These are phyloP conservation scores for Drosophila peninsularis DNA, from an alignment of 2,888 invertebrate species.

Conservation along the genomic window DNA sequence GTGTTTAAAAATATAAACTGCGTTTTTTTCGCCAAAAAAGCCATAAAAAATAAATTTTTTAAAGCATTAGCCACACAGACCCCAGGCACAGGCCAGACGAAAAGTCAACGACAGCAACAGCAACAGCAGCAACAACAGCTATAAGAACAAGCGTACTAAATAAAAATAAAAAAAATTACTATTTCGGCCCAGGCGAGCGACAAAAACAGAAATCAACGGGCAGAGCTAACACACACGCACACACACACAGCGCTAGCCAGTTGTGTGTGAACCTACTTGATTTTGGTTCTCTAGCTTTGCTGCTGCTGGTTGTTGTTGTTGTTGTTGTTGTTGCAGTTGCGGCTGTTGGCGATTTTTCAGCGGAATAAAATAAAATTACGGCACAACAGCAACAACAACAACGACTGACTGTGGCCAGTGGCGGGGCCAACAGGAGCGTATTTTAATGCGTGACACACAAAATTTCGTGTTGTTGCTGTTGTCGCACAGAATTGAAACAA, in stretches of 20 bases:
- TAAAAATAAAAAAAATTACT: slow-evolving; percentile 43
- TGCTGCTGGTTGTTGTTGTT: background rate
- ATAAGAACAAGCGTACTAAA: slow-evolving; percentile 23
- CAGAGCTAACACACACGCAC: slow-evolving; percentile 18
- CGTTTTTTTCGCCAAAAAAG: slow-evolving; percentile 76
- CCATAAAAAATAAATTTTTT: slow-evolving; percentile 62
- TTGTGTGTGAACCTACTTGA: slow-evolving; percentile 75
- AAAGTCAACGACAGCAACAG: slow-evolving; percentile 65
- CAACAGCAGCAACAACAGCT: slow-evolving; percentile 4
- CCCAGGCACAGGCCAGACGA: slow-evolving; percentile 41
- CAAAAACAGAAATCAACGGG: slow-evolving; percentile 57
- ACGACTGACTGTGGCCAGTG: slow-evolving; percentile 29
- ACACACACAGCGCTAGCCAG: slow-evolving; percentile 26
- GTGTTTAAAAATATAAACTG: slow-evolving; percentile 72
- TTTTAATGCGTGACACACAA: slow-evolving; percentile 69
- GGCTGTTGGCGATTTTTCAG: slow-evolving; percentile 57
- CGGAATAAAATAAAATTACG: slow-evolving; percentile 49
- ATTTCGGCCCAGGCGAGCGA: slow-evolving; percentile 56
- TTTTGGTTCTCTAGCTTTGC: slow-evolving; percentile 51
- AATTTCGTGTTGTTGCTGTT: slow-evolving; percentile 15
- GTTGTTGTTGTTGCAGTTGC: slow-evolving; percentile 23
- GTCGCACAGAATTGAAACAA: slow-evolving; percentile 59
- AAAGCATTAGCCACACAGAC: slow-evolving; percentile 49
- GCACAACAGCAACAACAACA: slow-evolving; percentile 21
- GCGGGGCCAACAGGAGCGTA: slow-evolving; percentile 28